A percentile compares a stretch with the other conserved stretches of the same genome.
phyloP scores from a whole-genome alignment of 2,888 invertebrate species.

The Plagiodera versicolora region DNA sequence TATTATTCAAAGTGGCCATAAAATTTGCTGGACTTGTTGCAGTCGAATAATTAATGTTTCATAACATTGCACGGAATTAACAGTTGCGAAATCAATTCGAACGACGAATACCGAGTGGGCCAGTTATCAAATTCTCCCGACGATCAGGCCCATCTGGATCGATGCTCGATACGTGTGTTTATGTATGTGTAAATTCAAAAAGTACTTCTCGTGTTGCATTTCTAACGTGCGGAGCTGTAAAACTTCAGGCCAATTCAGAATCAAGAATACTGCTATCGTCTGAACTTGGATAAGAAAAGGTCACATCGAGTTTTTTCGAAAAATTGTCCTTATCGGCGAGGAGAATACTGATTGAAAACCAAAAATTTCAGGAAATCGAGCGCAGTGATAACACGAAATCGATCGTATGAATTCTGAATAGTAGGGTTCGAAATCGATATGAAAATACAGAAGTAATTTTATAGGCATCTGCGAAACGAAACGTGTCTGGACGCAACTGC shows the following conservation, averaged over 20 bases:
- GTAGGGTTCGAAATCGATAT: too few species aligned
- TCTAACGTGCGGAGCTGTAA: background rate
- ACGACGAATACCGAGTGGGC: background rate
- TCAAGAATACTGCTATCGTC: background rate
- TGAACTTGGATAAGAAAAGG: constrained; percentile 20
- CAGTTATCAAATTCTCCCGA: background rate
- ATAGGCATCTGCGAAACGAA: too few species aligned
- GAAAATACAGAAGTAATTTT: too few species aligned
- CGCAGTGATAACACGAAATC: background rate
- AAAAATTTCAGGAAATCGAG: background rate
- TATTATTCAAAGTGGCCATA: constrained; percentile 1
- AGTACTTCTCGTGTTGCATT: too few species aligned
- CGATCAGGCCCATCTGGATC: background rate
- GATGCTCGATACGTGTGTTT: background rate
- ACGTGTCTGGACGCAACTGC: too few species aligned
- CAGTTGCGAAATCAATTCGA: background rate
- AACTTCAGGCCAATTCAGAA: background rate
- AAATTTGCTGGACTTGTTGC: background rate
- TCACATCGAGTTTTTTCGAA: constrained; percentile 20
- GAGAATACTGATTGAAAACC: background rate
- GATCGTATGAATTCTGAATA: background rate
- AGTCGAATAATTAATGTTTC: constrained; percentile 4
- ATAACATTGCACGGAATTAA: constrained; percentile 8
- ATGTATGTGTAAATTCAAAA: background rate
- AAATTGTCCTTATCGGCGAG: constrained; percentile 15